Evolutionary conservation across 1,140 invertebrate species (phyloP), one percentile per base, ranked within the genome.

Genomic region (Rhyacophila brunnea): DNA sequence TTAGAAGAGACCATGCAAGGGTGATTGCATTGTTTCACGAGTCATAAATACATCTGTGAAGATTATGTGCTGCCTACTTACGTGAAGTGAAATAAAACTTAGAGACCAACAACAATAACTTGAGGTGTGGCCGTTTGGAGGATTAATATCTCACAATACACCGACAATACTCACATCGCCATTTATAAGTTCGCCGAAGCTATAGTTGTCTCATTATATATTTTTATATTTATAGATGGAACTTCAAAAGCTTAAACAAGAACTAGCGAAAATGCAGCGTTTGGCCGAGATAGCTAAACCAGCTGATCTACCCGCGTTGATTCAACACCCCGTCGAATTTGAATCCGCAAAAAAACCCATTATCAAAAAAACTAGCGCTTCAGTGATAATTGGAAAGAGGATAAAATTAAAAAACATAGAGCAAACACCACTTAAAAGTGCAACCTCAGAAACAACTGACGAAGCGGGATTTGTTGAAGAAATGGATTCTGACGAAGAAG

Each of bases 201-300:
- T n/a, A n/a, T n/a, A n/a, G n/a, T n/a, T n/a, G n/a, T n/a, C n/a
- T n/a, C n/a, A n/a, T n/a, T n/a, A n/a, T n/a, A n/a, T n/a, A n/a
- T n/a, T n/a, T n/a, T n/a, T n/a, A n/a, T n/a, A n/a, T n/a, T n/a
- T n/a, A n/a, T n/a, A 86, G 80, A 71, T 83, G 53, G 83, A 85
- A 48, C 79, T 93, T 23, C 78, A 85, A 32, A 85, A 86, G 54
- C 70, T 94, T 1, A 85, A 85, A 66, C 74, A 80, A 28, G 89
- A 96, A 67, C 83, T 91, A 54, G 73, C 74, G 3, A 85, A 83
- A 63, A 68, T 89, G 1, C 74, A 87, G 34, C 86, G 86, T 55
- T 71, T 96, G 13, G 82, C 91, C 0, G 89, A 93, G 62, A 79
- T 96, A 49, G 87, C 90, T 0, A 86, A 87, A 70, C 93, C 93